These are phyloP conservation scores for Lepidothrix coronata DNA, from an alignment of 2,113 vertebrate species.

Conservation along the genomic window DNA sequence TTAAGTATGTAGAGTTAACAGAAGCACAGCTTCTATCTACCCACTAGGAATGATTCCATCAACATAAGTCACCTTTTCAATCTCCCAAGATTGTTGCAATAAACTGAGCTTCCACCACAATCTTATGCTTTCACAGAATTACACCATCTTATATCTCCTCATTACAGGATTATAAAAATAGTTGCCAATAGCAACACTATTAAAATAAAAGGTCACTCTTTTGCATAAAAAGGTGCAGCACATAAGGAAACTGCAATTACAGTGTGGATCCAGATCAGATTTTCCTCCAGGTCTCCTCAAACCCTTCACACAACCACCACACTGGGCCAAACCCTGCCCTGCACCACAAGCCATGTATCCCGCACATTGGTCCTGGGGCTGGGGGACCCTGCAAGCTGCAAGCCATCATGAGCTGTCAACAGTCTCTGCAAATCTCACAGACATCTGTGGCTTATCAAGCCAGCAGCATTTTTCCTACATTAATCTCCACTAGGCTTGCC, in stretches of 20 bases:
- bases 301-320: neutral
- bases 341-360: neutral
- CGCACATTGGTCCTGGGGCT: neutral
- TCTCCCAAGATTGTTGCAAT: neutral
- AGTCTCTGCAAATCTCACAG: constrained; percentile 69
- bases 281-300: neutral
- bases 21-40: neutral
- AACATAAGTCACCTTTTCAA: neutral
- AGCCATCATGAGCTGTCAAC: constrained; percentile 80
- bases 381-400: constrained; percentile 71
- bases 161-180: neutral
- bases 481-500: constrained; percentile 76
- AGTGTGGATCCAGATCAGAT: neutral
- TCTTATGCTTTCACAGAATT: neutral
- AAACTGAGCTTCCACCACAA: neutral
- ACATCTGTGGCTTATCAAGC: constrained; percentile 88
- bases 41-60: neutral
- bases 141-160: neutral
- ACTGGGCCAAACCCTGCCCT: neutral
- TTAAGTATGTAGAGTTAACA: neutral
- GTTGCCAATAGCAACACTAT: neutral
- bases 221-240: neutral
- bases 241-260: neutral
- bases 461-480: constrained; percentile 68
- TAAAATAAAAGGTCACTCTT: neutral